Evolutionary conservation across 37 sponge, comb jelly and placozoan genomes (phyloP), one percentile per base, ranked within the genome.

Genomic region (Geodia barretti): DNA sequence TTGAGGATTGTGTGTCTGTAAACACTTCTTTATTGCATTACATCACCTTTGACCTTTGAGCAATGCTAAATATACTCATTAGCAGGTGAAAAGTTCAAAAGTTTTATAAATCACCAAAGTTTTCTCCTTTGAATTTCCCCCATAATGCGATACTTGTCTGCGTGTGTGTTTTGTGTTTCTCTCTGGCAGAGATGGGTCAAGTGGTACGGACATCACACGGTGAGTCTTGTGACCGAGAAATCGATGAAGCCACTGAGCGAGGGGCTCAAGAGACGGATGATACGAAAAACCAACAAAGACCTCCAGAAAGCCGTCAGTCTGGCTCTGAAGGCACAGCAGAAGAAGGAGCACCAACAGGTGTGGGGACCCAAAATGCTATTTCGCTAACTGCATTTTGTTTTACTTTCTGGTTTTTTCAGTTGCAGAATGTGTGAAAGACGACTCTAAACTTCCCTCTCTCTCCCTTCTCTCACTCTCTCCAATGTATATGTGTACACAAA

Each of bases 151-250:
- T n/a, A n/a, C n/a, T n/a, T n/a, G n/a, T n/a, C n/a, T n/a, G n/a
- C n/a, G 60, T 59, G 60, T 21, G 60, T 59, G 19, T 11, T 11
- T 21, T 21, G 19, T 59, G 60, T 21, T 59, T 19, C 60, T 59
- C 60, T 59, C 19, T 59, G 60, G 19, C 43, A 92, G 93, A 76
- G 79, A 8, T 92, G 93, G 93, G 89, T 92, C 0, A 31, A 70
- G 41, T 92, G 93, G 93, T 85, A 81, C 66, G 86, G 88, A 62
- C 79, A 84, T 1, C 2, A 24, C 0, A 81, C 88, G 0, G 74
- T 84, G 26, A 92, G 88, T 62, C 23, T 70, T 25, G 85, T 88
- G 25, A 74, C 74, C 20, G 68, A 34, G 40, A 23, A 4, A 14
- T 24, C 66, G 3, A 37, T 86, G 14, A 79, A 74, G 74, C 54